These are phyloP conservation scores for Nyctibius bracteatus DNA, from an alignment of 2,113 vertebrate genomes.

Conservation along the genomic window DNA sequence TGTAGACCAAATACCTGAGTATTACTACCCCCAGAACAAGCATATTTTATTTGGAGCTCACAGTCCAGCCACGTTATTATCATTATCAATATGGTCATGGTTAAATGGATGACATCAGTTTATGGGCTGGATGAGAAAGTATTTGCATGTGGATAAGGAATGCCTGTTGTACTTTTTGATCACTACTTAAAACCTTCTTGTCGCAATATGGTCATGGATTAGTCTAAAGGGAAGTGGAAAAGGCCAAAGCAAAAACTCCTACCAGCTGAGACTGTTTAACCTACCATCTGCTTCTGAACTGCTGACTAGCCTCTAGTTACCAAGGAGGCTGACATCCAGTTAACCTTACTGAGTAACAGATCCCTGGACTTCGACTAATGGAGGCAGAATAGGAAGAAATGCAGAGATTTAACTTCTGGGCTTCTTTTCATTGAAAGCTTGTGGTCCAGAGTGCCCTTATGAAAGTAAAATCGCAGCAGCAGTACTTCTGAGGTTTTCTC, in stretches of 20 bases:
- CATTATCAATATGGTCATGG: neutral
- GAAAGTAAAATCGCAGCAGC: neutral
- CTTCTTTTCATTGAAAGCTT: neutral
- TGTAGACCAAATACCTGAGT: neutral
- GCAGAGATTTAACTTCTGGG: neutral
- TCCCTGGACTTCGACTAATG: neutral
- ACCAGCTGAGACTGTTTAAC: slow-evolving; percentile 61
- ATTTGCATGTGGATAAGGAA: neutral
- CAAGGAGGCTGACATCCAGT: neutral
- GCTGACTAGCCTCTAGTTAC: neutral
- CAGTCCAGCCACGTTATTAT: neutral
- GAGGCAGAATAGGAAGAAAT: neutral
- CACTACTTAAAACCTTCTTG: neutral
- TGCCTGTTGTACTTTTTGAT: neutral
- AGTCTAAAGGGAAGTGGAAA: slow-evolving; percentile 19
- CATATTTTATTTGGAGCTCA: neutral
- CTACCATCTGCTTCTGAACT: slow-evolving; percentile 38
- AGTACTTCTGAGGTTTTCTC: neutral
- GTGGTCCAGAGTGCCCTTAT: neutral
- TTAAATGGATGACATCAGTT: neutral
- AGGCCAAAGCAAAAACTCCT: slow-evolving; percentile 19
- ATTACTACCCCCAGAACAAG: neutral
- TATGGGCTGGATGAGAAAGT: neutral
- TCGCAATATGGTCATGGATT: neutral
- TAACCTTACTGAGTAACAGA: neutral